Conservation (phyloP, 1,140 invertebrate species). For the Nephotettix cincticeps region DNA sequence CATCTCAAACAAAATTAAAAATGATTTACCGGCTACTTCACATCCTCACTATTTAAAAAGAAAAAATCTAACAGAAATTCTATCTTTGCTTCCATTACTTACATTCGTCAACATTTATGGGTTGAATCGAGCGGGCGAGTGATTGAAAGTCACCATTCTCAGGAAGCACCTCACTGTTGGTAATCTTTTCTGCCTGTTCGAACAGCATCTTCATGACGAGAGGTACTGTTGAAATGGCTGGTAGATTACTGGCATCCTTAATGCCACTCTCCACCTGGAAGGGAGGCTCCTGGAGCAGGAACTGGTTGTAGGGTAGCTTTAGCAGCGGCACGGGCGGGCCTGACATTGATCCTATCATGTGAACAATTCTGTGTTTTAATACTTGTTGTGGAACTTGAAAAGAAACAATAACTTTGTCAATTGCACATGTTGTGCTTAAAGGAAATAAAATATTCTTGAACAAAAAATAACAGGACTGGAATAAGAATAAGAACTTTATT, state of each 20-base stretch:
- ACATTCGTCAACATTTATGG: not conserved
- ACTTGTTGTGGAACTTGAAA: too few species aligned
- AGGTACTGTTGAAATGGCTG: not conserved
- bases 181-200: not conserved
- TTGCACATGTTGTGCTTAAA: too few species aligned
- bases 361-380: too few species aligned
- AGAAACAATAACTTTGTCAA: too few species aligned
- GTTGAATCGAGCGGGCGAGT: not conserved
- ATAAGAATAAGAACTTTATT: too few species aligned
- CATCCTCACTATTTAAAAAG: too few species aligned
- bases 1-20: too few species aligned
- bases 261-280: not conserved
- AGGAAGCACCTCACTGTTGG: not conserved
- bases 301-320: not conserved
- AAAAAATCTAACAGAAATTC: too few species aligned
- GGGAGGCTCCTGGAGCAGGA: not conserved
- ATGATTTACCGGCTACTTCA: too few species aligned
- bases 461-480: too few species aligned
- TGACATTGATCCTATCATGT: too few species aligned
- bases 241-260: not conserved
- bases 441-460: too few species aligned
- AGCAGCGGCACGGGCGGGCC: not conserved
- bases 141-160: not conserved
- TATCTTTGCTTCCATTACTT: not conserved
- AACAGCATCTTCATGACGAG: not conserved